Evolutionary conservation across 2,113 vertebrate genomes (phyloP).

Genomic region (Tichodroma muraria): DNA sequence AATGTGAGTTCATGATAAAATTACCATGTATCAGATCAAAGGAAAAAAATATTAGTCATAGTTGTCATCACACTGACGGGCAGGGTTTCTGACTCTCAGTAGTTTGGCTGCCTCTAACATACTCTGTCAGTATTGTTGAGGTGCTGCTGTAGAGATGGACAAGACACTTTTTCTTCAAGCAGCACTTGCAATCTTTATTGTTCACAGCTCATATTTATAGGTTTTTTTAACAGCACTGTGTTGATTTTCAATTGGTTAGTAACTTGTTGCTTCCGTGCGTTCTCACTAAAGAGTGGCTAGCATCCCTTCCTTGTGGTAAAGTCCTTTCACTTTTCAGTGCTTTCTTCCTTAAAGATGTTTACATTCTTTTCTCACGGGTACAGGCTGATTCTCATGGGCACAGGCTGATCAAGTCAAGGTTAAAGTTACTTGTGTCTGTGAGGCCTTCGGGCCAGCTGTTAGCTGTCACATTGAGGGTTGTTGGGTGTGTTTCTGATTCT

Average conservation of each 20-base stretch:
- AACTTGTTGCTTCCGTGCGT: too few species aligned
- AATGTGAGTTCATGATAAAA: not conserved
- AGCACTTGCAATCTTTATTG: too few species aligned
- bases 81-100: not conserved
- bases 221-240: not conserved
- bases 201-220: not conserved
- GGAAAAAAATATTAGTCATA: not conserved
- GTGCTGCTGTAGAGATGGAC: too few species aligned
- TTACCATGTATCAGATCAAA: not conserved
- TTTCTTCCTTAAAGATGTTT: too few species aligned
- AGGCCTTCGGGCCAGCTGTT: not conserved
- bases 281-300: not conserved
- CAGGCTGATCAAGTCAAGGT: not conserved
- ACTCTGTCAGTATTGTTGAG: not conserved
- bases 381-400: not conserved
- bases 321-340: not conserved
- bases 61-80: not conserved
- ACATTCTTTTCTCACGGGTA: not conserved
- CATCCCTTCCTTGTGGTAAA: accelerated
- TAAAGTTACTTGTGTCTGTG: not conserved
- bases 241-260: not conserved
- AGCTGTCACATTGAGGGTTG: not conserved
- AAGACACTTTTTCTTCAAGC: not conserved
- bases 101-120: not conserved
- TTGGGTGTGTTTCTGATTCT: not conserved